phyloP scores from a whole-genome alignment of 2,797 vertebrate genomes.

The Poeciliopsis gracilis region DNA sequence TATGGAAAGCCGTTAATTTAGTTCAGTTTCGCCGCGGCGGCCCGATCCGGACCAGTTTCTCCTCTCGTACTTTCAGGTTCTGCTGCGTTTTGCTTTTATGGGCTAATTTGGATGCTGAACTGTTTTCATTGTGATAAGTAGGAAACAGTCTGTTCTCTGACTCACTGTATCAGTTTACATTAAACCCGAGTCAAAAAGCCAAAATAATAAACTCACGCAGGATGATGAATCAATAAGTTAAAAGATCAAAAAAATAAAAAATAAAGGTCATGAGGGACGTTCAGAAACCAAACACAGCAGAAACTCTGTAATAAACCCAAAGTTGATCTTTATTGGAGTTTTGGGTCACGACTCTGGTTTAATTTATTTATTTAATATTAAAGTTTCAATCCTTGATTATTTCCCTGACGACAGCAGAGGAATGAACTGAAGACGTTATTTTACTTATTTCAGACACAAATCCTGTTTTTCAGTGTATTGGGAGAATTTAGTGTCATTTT shows the following conservation, averaged over 20 bases:
- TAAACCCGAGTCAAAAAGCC: not conserved
- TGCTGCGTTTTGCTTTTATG: constrained; percentile 56
- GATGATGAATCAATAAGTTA: not conserved
- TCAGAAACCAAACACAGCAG: not conserved
- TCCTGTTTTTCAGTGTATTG: no score
- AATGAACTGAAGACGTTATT: not conserved
- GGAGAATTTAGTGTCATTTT: no score
- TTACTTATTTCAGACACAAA: no score
- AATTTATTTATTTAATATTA: not conserved
- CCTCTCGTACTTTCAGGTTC: constrained; percentile 54
- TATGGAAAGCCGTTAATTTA: not conserved
- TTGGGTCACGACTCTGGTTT: not conserved
- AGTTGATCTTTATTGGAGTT: not conserved
- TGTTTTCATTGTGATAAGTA: not conserved
- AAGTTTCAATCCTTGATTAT: not conserved
- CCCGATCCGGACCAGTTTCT: constrained; percentile 10
- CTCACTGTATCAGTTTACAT: constrained; percentile 1
- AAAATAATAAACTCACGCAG: not conserved
- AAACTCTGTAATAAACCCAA: not conserved
- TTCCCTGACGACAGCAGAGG: not conserved
- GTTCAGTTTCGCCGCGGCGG: constrained; percentile 34
- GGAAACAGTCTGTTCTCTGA: not conserved
- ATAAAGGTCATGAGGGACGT: not conserved
- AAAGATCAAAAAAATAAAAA: not conserved
- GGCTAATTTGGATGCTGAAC: constrained; percentile 47